Conservation (phyloP, 2,797 vertebrate species). For the Artibeus lituratus region DNA sequence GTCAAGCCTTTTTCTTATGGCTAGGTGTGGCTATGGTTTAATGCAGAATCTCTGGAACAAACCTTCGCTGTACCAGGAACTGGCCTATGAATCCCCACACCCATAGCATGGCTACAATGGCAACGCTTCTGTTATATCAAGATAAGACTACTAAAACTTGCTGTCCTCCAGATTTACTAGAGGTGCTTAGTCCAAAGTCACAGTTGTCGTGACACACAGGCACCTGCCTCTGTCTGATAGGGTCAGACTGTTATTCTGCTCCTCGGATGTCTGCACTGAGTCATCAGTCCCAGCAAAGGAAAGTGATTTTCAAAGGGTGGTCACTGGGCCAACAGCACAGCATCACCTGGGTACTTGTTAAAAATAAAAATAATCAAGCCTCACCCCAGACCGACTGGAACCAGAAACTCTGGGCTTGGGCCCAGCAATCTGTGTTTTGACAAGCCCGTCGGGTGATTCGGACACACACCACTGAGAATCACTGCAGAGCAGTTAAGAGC, state of each 20-base stretch:
- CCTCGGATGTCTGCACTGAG: not conserved
- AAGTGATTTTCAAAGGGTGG: not conserved
- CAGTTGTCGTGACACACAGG: not conserved
- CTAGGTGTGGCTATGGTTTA: not conserved
- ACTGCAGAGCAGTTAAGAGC: not conserved
- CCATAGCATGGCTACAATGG: not conserved
- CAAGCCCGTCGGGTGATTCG: not conserved
- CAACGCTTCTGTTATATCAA: not conserved
- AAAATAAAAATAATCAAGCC: not conserved
- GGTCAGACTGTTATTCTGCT: not conserved
- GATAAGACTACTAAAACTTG: not conserved
- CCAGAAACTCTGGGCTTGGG: not conserved
- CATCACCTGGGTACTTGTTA: not conserved
- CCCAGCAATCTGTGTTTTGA: not conserved
- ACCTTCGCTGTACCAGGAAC: not conserved
- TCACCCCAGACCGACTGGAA: not conserved
- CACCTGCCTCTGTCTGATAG: not conserved
- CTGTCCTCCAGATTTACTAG: not conserved
- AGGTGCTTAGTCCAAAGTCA: not conserved
- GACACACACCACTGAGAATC: not conserved
- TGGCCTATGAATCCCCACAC: not conserved
- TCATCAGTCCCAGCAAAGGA: not conserved
- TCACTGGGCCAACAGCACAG: not conserved
- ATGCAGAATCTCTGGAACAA: not conserved
- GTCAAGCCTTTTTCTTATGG: not conserved